These are phyloP conservation scores for Phengaris arion DNA, from an alignment of 2,888 invertebrate genomes.

Conservation along the genomic window DNA sequence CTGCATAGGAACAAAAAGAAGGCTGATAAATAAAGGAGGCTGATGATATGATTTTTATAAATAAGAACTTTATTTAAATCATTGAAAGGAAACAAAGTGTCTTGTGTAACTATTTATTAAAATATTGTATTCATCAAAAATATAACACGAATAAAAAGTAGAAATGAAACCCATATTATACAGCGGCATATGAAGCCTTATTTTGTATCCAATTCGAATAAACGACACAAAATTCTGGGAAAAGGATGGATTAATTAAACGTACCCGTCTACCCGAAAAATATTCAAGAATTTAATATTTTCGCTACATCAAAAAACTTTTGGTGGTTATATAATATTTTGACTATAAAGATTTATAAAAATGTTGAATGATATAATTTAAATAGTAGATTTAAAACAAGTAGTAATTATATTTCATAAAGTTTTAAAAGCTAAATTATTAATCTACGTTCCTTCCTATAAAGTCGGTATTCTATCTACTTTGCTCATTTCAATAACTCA, in stretches of 20 bases:
- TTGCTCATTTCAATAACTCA: background rate
- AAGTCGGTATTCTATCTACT: too few relatives aligned
- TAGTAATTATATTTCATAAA: too few relatives aligned
- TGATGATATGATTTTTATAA: too few relatives aligned
- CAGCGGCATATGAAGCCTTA: background rate
- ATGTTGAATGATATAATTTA: too few relatives aligned
- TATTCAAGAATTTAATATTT: background rate
- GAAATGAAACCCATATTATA: background rate
- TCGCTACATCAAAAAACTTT: background rate
- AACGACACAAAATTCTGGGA: background rate
- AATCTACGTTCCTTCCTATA: too few relatives aligned
- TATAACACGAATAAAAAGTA: background rate
- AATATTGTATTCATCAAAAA: background rate
- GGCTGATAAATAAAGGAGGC: too few relatives aligned
- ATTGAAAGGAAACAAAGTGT: too few relatives aligned
- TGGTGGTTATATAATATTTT: background rate
- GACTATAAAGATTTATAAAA: background rate
- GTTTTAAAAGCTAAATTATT: too few relatives aligned
- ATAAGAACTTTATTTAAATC: too few relatives aligned
- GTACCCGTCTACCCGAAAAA: background rate
- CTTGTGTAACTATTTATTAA: background rate
- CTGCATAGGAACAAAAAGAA: too few relatives aligned
- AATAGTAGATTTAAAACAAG: background rate
- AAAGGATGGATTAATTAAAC: slow-evolving; percentile 3
- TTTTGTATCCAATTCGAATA: slow-evolving; percentile 10